phyloP scores from a whole-genome alignment of 2,113 vertebrate species.

The Rhinolophus ferrumequinum region DNA sequence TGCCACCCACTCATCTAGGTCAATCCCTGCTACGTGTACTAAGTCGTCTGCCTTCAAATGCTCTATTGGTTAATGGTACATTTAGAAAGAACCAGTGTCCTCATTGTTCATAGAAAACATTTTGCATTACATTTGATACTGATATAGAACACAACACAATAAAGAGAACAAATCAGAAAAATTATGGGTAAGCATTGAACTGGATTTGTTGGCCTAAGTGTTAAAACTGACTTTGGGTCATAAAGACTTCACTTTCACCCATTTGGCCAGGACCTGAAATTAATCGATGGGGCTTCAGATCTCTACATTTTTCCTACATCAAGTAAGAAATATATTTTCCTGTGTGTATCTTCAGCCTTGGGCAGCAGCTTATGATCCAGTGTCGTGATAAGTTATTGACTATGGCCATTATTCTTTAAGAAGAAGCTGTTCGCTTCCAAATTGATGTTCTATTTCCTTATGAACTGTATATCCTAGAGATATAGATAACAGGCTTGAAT shows the following conservation, averaged over 20 bases:
- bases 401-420: background rate
- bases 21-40: no score
- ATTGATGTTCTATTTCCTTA: conserved; percentile 20
- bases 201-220: background rate
- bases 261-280: background rate
- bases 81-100: background rate
- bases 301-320: rapidly evolving
- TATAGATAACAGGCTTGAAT: conserved; percentile 71
- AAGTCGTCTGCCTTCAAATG: background rate
- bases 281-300: background rate
- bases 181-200: background rate
- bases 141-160: background rate
- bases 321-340: background rate
- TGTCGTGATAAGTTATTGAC: background rate
- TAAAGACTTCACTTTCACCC: background rate
- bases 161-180: background rate
- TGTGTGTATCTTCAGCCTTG: background rate
- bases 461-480: conserved; percentile 61
- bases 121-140: rapidly evolving
- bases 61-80: no score
- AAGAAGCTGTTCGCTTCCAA: background rate
- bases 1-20: no score
- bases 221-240: background rate
- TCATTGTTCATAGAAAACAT: background rate
- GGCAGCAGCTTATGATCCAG: no score